These are phyloP conservation scores for Anoplophora glabripennis DNA, from an alignment of 1,140 invertebrate species.

Conservation along the genomic window DNA sequence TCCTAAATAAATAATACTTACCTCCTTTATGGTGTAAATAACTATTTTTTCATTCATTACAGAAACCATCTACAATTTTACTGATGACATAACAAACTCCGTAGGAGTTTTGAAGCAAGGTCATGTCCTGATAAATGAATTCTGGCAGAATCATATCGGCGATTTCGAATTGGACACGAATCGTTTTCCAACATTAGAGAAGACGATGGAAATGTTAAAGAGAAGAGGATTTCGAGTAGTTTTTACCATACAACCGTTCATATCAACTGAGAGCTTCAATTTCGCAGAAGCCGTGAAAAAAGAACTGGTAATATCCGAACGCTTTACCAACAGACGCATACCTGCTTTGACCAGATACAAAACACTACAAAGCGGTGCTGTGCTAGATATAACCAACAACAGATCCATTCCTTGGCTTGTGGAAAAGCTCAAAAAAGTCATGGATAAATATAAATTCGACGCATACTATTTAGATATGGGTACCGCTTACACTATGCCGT, in stretches of 20 bases:
- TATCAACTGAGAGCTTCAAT: conserved; percentile 78
- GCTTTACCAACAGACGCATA: conserved; percentile 67
- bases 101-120: conserved; percentile 66
- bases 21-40: too few relatives aligned
- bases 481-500: conserved; percentile 81
- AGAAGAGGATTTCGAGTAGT: conserved; percentile 81
- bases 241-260: conserved; percentile 80
- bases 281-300: conserved; percentile 74
- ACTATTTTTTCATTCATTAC: background rate
- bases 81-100: conserved; percentile 72
- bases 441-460: conserved; percentile 75
- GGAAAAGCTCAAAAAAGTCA: conserved; percentile 67
- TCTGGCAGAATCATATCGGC: conserved; percentile 79
- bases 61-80: conserved; percentile 56
- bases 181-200: conserved; percentile 71
- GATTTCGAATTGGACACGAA: conserved; percentile 71
- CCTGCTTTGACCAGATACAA: conserved; percentile 76
- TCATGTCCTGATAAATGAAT: conserved; percentile 78
- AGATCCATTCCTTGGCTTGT: conserved; percentile 76
- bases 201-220: conserved; percentile 77
- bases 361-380: conserved; percentile 70
- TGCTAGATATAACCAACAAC: conserved; percentile 82
- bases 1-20: too few relatives aligned
- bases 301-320: conserved; percentile 67
- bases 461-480: conserved; percentile 90